These are phyloP conservation scores for Eledone cirrhosa DNA, from an alignment of 2,888 invertebrate species.

Conservation along the genomic window DNA sequence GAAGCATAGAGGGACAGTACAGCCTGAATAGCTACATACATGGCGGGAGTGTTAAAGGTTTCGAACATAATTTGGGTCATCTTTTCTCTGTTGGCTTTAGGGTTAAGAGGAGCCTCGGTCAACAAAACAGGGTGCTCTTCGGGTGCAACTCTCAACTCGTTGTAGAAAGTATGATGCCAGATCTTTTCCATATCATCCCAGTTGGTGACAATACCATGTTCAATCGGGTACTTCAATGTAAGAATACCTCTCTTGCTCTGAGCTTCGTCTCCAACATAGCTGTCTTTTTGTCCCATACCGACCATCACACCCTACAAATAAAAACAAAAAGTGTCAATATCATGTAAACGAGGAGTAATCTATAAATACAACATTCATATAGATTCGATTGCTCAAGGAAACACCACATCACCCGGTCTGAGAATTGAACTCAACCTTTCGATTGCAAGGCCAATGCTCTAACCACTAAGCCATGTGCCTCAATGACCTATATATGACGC, in stretches of 20 bases:
- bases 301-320: slow-evolving; percentile 39
- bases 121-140: slow-evolving; percentile 93
- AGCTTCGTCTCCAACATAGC: slow-evolving; percentile 61
- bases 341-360: no score
- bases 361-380: no score
- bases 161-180: slow-evolving; percentile 72
- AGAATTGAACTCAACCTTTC: no score
- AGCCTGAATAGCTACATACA: slow-evolving; percentile 95
- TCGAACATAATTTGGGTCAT: slow-evolving; percentile 77
- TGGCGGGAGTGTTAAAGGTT: slow-evolving; percentile 90
- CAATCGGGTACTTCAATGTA: slow-evolving; percentile 58
- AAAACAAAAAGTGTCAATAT: no score
- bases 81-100: slow-evolving; percentile 94
- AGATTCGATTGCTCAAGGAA: no score
- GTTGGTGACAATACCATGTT: slow-evolving; percentile 62
- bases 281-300: slow-evolving; percentile 59
- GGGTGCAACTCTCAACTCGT: slow-evolving; percentile 85
- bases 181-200: slow-evolving; percentile 61
- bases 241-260: slow-evolving; percentile 62
- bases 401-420: no score
- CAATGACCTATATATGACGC: no score
- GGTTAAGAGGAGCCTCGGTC: slow-evolving; percentile 92
- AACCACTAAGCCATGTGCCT: no score
- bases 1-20: slow-evolving; percentile 92
- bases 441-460: no score